These are phyloP conservation scores for Oreochromis niloticus DNA, from an alignment of 2,113 vertebrate genomes.

Conservation along the genomic window DNA sequence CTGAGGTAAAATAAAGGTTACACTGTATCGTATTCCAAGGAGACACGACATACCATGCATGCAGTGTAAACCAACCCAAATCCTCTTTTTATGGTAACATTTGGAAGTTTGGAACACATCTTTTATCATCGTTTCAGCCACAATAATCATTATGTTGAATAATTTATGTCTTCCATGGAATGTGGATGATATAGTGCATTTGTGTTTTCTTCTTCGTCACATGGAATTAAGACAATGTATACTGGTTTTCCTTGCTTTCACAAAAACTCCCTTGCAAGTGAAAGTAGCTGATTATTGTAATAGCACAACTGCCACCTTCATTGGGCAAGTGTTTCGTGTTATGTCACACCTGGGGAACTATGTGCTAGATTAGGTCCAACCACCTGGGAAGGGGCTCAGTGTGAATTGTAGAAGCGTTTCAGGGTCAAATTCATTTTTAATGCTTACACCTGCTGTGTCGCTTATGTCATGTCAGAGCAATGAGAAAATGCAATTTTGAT, in stretches of 20 bases:
- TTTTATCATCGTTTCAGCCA: background rate
- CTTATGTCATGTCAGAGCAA: background rate
- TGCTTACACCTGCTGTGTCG: background rate
- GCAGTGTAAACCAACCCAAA: background rate
- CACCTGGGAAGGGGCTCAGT: background rate
- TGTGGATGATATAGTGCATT: too few species aligned
- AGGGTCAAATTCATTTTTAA: background rate
- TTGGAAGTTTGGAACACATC: background rate
- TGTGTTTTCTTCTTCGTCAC: background rate
- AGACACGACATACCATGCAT: rapidly evolving
- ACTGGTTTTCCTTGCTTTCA: background rate
- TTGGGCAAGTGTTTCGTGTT: background rate
- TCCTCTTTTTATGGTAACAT: background rate
- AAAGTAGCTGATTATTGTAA: background rate
- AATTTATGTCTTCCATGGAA: background rate
- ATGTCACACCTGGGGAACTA: rapidly evolving
- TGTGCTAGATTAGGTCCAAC: background rate
- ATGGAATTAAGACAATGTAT: background rate
- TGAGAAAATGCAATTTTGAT: background rate
- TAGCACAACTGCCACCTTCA: background rate
- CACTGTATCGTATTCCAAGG: background rate
- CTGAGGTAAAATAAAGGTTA: background rate
- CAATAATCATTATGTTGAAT: background rate
- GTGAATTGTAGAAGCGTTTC: background rate
- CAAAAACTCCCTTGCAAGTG: background rate